A percentile compares a stretch with the other conserved stretches of the same genome.
phyloP scores from a whole-genome alignment of 2,113 vertebrate genomes.

The Phrynocephalus versicolor region DNA sequence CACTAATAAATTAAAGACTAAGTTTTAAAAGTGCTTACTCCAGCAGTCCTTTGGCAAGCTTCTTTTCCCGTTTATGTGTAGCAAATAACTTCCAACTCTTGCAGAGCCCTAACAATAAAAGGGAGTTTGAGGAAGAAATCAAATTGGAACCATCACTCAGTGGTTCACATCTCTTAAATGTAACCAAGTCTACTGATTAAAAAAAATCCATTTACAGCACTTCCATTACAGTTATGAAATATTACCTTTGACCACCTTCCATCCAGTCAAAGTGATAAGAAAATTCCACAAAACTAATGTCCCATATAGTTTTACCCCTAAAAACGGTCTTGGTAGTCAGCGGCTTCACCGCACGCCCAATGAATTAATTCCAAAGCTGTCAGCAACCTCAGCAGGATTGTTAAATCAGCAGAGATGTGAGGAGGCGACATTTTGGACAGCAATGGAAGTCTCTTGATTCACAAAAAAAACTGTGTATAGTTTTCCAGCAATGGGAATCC shows the following conservation, averaged over 20 bases:
- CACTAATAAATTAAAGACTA: conserved; percentile 31
- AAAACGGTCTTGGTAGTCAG: background rate
- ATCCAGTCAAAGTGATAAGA: background rate
- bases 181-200: conserved; percentile 46
- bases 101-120: conserved; percentile 55
- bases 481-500: background rate
- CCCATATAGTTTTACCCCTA: background rate
- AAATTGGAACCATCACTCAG: conserved; percentile 53
- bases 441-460: background rate
- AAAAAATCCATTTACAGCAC: conserved; percentile 50
- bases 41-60: background rate
- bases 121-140: conserved; percentile 54
- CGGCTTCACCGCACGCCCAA: background rate
- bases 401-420: background rate
- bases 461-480: background rate
- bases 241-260: conserved; percentile 58
- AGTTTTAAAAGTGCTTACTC: conserved; percentile 20
- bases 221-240: conserved; percentile 63
- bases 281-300: background rate
- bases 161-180: conserved; percentile 44
- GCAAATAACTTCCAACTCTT: conserved; percentile 57
- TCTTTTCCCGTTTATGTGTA: conserved; percentile 47
- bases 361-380: background rate
- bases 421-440: background rate
- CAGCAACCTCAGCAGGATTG: background rate